Evolutionary conservation across 2,797 vertebrate species (phyloP), one percentile per base, ranked within the genome.

Genomic region (Harpagifer antarcticus): DNA sequence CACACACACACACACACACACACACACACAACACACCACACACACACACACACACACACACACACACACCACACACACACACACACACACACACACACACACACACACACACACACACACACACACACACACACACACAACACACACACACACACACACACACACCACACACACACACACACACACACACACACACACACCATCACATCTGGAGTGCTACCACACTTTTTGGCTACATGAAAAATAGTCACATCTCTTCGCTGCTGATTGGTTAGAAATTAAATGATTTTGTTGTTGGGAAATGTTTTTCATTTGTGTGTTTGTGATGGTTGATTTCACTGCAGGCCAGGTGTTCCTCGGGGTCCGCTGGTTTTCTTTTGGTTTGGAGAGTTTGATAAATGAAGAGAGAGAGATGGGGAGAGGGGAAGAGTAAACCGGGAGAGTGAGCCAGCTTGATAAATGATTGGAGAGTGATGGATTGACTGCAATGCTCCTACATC

Each of bases 301-400:
- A 70, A 61, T 73, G 69, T 84, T 82, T 53, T 52, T 44, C 60
- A 50, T 66, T 43, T 61, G 27, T 76, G 75, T 76, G 74, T 79
- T 74, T 45, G 65, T 44, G 76, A 56, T 54, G 71, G 64, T 56
- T 1, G 64, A 85, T 89, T 86, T 87, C 84, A 79, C 83, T 40
- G 76, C 23, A 62, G 85, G 87, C 89, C 92, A 92, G 93, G 91
- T 93, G 91, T 78, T 87, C 85, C 89, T 89, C 84, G 72, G 83
- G 91, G 88, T 92, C 79, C 9, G 44, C 77, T 92, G 88, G 71
- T 88, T 92, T 90, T 87, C 87, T 81, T 92, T 91, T 91, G 90
- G 89, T 91, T 90, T 87, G 85, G 64, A 60, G 82, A 82, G 81
- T 80, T 89, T 93, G 92, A 93, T 89, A 80, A 85, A 92, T 92